These are phyloP conservation scores for Teleogryllus occipitalis DNA, from an alignment of 1,140 invertebrate species.

Conservation along the genomic window DNA sequence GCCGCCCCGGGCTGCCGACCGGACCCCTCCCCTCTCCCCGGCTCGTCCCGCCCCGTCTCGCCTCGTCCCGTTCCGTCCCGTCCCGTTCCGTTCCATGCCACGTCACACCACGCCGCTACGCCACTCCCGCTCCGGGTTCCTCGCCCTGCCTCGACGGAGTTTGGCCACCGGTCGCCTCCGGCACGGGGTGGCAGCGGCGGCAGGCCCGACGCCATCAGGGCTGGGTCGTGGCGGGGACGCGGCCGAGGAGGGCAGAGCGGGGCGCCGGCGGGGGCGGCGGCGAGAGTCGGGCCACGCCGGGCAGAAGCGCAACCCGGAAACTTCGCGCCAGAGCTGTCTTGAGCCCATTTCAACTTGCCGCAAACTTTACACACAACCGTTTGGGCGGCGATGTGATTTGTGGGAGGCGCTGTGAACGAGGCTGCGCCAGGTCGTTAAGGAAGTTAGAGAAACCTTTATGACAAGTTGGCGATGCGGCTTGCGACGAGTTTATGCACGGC, in stretches of 20 bases:
- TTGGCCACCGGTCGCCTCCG: background rate
- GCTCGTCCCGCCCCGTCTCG: background rate
- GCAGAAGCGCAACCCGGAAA: background rate
- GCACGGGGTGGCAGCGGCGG: background rate
- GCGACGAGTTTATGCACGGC: background rate
- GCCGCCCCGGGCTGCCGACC: background rate
- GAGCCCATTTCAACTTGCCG: slow-evolving; percentile 3
- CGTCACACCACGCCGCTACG: no score
- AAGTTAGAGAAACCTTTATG: slow-evolving; percentile 5
- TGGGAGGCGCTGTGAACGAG: background rate
- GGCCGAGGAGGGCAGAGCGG: background rate
- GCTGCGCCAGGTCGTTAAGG: background rate
- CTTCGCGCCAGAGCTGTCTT: background rate
- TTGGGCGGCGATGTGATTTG: slow-evolving; percentile 2
- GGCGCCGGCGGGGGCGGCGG: no score
- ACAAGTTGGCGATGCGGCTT: background rate
- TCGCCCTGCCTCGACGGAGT: background rate
- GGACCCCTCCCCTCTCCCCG: no score
- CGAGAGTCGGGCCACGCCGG: background rate
- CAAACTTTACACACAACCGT: background rate
- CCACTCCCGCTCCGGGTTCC: background rate
- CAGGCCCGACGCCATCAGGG: background rate
- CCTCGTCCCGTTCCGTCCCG: background rate
- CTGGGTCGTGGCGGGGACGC: background rate
- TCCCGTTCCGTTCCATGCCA: background rate